Evolutionary conservation across 2,888 invertebrate species (phyloP).

Genomic region (Prosapia bicincta): DNA sequence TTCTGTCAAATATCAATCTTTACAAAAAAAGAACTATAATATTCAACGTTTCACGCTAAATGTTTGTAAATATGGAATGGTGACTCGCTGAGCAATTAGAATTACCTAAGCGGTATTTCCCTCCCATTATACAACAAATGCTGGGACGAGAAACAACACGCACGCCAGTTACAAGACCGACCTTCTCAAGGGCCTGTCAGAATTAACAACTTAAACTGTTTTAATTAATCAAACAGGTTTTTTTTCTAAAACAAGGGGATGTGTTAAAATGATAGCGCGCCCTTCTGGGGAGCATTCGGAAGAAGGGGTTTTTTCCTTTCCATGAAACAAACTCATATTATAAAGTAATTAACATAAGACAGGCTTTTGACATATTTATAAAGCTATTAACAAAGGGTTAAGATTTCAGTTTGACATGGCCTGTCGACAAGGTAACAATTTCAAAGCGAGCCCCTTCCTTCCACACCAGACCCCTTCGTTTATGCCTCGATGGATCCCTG

Average conservation of each 20-base stretch:
- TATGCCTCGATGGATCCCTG: neutral
- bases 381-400: constrained; percentile 2
- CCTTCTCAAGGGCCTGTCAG: neutral
- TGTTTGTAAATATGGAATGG: no score
- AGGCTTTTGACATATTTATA: neutral
- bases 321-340: neutral
- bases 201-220: neutral
- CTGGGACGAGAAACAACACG: no score
- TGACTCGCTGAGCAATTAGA: no score
- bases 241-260: neutral
- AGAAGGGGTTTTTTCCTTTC: neutral
- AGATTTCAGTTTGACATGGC: neutral
- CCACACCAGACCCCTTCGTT: neutral
- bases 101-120: no score
- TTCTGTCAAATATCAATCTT: no score
- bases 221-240: neutral
- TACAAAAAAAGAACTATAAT: no score
- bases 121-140: no score
- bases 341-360: neutral
- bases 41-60: no score
- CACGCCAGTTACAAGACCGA: neutral
- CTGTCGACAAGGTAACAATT: neutral
- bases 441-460: neutral
- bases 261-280: neutral
- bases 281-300: neutral